A percentile compares a stretch with the other conserved stretches of the same genome.
phyloP scores from a whole-genome alignment of 2,888 invertebrate species.

The Nomada fucata region DNA sequence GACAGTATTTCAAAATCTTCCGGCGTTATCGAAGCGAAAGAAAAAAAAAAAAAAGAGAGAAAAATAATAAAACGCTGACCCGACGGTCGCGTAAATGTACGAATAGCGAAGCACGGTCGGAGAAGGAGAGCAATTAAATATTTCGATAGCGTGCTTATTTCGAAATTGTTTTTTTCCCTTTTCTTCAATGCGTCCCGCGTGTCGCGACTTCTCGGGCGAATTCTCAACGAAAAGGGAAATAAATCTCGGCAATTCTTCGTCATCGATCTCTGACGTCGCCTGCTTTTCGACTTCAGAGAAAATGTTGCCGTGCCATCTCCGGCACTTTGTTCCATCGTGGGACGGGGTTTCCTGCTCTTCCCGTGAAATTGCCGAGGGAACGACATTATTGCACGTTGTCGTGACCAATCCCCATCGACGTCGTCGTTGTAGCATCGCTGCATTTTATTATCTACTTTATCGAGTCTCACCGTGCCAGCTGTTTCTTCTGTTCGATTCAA shows the following conservation, averaged over 20 bases:
- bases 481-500: constrained; percentile 4
- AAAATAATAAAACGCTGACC: constrained; percentile 10
- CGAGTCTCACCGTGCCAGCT: constrained; percentile 54
- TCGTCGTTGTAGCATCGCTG: constrained; percentile 50
- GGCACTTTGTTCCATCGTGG: constrained; percentile 59
- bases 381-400: constrained; percentile 72
- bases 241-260: not conserved
- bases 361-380: constrained; percentile 62
- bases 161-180: too few species aligned
- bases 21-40: constrained; percentile 39
- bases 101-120: not conserved
- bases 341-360: constrained; percentile 38
- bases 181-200: not conserved
- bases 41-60: constrained; percentile 24
- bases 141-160: too few species aligned
- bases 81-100: not conserved
- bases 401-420: constrained; percentile 68
- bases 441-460: constrained; percentile 70
- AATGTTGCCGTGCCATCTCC: constrained; percentile 54
- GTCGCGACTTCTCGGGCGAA: too few species aligned
- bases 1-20: constrained; percentile 51
- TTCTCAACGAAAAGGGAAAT: constrained; percentile 1
- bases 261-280: constrained; percentile 29
- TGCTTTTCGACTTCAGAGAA: constrained; percentile 33
- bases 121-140: not conserved